These are phyloP conservation scores for Oreocharis arfaki DNA, from an alignment of 2,113 vertebrate genomes.

Conservation along the genomic window DNA sequence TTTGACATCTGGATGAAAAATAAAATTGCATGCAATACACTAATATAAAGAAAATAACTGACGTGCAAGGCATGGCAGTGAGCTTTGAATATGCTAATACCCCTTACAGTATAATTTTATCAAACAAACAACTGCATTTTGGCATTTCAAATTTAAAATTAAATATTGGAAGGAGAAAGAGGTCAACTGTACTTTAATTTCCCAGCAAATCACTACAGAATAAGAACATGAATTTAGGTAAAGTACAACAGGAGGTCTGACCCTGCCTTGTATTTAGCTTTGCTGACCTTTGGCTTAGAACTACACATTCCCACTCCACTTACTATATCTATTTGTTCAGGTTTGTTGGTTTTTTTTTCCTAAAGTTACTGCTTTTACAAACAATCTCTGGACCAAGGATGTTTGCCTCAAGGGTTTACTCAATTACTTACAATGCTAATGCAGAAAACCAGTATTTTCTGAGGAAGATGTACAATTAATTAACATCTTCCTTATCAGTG, in stretches of 20 bases:
- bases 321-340: not conserved
- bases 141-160: not conserved
- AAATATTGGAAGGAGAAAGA: not conserved
- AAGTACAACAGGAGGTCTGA: not conserved
- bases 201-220: not conserved
- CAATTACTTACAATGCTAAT: conserved; percentile 55
- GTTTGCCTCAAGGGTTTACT: conserved; percentile 48
- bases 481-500: conserved; percentile 37
- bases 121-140: not conserved
- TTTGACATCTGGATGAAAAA: not conserved
- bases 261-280: not conserved
- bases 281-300: conserved; percentile 15
- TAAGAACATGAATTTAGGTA: not conserved
- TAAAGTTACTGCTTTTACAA: conserved; percentile 31
- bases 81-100: not conserved
- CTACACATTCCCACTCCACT: not conserved
- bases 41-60: not conserved
- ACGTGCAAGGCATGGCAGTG: not conserved
- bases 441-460: conserved; percentile 50
- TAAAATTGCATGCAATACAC: not conserved
- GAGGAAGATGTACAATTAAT: conserved; percentile 50
- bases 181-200: not conserved
- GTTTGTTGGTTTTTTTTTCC: not conserved
- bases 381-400: not conserved
- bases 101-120: not conserved